Evolutionary conservation across 1,140 invertebrate species (phyloP).

Genomic region (Leptinotarsa texana): DNA sequence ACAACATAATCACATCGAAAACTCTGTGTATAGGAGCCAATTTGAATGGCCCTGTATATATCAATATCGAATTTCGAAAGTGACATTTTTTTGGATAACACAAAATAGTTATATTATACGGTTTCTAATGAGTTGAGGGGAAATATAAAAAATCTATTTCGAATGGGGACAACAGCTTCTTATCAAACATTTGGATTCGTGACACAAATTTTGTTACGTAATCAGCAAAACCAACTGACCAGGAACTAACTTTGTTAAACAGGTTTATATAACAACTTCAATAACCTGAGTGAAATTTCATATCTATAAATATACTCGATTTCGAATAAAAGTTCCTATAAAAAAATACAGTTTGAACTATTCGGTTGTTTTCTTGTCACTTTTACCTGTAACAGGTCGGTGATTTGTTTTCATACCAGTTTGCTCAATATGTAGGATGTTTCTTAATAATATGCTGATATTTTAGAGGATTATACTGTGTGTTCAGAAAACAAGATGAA

Average conservation of each 20-base stretch:
- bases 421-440: no score
- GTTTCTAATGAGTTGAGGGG: not conserved
- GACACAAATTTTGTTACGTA: not conserved
- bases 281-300: not conserved
- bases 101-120: not conserved
- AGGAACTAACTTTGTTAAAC: slow-evolving; percentile 5
- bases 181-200: not conserved
- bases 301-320: not conserved
- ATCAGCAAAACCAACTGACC: slow-evolving; percentile 1
- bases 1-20: no score
- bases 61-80: not conserved
- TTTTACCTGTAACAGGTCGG: no score
- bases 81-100: not conserved
- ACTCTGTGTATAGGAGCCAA: no score
- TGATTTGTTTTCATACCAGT: no score
- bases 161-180: not conserved
- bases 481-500: no score
- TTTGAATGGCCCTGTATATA: not conserved
- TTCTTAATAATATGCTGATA: no score
- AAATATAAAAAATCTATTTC: not conserved
- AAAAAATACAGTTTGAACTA: not conserved
- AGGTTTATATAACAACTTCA: not conserved
- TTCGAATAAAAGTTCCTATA: not conserved
- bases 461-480: no score
- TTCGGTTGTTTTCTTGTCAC: not conserved